A percentile compares a stretch with the other conserved stretches of the same genome.
These are phyloP conservation scores for Tigriopus californicus DNA, from an alignment of 2,888 invertebrate genomes.

Conservation along the genomic window DNA sequence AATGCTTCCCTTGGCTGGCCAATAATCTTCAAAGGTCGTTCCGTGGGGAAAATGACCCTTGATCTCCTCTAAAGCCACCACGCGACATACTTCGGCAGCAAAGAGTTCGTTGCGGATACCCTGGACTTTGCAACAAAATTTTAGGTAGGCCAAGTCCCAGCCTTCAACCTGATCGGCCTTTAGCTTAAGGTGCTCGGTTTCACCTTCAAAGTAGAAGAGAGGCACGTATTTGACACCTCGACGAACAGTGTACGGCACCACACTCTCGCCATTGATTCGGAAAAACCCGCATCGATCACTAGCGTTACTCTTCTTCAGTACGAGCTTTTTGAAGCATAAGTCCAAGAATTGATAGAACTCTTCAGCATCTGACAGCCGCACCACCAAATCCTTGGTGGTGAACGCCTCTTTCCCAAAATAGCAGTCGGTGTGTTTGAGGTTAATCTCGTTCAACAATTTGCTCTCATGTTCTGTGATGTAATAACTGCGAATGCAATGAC, in stretches of 20 bases:
- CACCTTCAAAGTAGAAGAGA: slow-evolving; percentile 66
- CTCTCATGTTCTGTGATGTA: slow-evolving; percentile 81
- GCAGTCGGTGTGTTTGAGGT: slow-evolving; percentile 71
- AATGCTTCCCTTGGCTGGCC: slow-evolving; percentile 57
- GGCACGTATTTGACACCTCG: slow-evolving; percentile 65
- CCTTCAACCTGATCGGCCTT: slow-evolving; percentile 69
- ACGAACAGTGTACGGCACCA: slow-evolving; percentile 54
- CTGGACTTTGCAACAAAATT: slow-evolving; percentile 85
- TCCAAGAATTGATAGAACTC: slow-evolving; percentile 57
- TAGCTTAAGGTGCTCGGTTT: slow-evolving; percentile 66
- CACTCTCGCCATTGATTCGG: slow-evolving; percentile 75
- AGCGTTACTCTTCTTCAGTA: slow-evolving; percentile 31
- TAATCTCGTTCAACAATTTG: slow-evolving; percentile 74
- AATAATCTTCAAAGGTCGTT: slow-evolving; percentile 75
- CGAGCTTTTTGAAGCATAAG: slow-evolving; percentile 65
- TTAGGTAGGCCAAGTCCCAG: slow-evolving; percentile 78
- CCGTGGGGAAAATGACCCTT: slow-evolving; percentile 76
- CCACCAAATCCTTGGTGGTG: slow-evolving; percentile 70
- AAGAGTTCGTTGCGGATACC: slow-evolving; percentile 77
- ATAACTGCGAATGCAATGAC: slow-evolving; percentile 76
- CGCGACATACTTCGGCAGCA: slow-evolving; percentile 72
- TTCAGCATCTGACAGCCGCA: slow-evolving; percentile 64
- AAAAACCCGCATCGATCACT: slow-evolving; percentile 71
- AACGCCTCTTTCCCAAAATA: slow-evolving; percentile 75
- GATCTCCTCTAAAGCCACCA: slow-evolving; percentile 72